phyloP scores from a whole-genome alignment of 2,888 invertebrate species.

The Dryomyza anilis region DNA sequence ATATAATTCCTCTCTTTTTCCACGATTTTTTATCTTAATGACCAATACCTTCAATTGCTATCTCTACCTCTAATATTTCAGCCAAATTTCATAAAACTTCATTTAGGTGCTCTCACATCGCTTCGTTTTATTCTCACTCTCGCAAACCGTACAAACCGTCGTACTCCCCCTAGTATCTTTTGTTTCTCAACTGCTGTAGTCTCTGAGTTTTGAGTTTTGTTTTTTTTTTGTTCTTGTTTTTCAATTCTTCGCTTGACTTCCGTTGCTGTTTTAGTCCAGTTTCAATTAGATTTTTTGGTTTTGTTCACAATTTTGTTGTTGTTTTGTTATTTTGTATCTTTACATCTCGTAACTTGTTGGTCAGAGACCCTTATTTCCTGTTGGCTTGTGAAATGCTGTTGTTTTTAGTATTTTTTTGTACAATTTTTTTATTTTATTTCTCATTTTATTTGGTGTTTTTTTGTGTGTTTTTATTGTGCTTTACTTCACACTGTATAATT shows the following conservation, averaged over 20 bases:
- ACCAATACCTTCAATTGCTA: too few species aligned
- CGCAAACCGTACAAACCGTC: too few species aligned
- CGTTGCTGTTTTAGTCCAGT: conserved; percentile 19
- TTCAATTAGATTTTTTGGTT: conserved; percentile 20
- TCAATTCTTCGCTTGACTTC: conserved; percentile 19
- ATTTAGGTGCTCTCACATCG: background rate
- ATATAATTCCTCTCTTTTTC: background rate
- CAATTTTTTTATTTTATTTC: background rate
- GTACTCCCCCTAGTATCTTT: background rate
- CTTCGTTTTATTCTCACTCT: background rate
- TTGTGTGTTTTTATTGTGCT: conserved; percentile 13
- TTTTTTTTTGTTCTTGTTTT: background rate
- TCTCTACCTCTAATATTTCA: background rate
- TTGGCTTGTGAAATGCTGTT: conserved; percentile 15
- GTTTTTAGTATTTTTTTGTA: background rate
- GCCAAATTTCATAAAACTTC: background rate
- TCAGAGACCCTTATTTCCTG: conserved; percentile 29
- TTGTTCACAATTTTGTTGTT: too few species aligned
- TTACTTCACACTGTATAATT: conserved; percentile 6
- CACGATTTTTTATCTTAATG: background rate
- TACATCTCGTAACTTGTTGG: conserved; percentile 17
- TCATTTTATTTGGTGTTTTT: too few species aligned
- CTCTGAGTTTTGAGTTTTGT: background rate
- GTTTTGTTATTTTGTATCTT: background rate
- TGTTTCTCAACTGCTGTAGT: background rate